phyloP scores from a whole-genome alignment of 2,797 vertebrate species.

The Hemibagrus guttatus region DNA sequence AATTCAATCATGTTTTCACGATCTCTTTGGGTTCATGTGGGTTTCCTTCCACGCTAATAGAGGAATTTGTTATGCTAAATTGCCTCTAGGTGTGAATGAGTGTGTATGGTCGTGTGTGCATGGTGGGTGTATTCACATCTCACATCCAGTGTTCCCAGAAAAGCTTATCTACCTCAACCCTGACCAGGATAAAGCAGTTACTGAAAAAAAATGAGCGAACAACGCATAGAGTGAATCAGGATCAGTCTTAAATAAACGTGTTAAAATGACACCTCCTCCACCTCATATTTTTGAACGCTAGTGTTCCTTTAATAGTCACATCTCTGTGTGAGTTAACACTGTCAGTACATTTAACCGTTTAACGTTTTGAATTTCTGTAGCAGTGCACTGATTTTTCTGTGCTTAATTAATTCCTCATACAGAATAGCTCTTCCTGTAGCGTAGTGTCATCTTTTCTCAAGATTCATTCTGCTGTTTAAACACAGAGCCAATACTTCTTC shows the following conservation, averaged over 20 bases:
- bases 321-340: not conserved
- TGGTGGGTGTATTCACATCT: not conserved
- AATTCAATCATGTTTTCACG: not conserved
- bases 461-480: conserved; percentile 3
- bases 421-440: not conserved
- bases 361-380: not conserved
- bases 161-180: not conserved
- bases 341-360: not conserved
- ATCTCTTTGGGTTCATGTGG: not conserved
- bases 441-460: not conserved
- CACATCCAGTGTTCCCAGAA: not conserved
- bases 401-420: not conserved
- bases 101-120: not conserved
- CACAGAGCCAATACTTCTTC: not conserved
- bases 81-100: not conserved
- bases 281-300: not conserved
- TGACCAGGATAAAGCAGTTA: not conserved
- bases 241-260: not conserved
- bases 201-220: not conserved
- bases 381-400: not conserved
- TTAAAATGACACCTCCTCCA: not conserved
- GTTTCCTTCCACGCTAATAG: not conserved
- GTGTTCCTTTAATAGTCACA: not conserved
- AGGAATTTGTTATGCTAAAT: not conserved
- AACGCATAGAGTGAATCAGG: not conserved